Evolutionary conservation across 2,113 vertebrate genomes (phyloP).

Genomic region (Zapus hudsonius): DNA sequence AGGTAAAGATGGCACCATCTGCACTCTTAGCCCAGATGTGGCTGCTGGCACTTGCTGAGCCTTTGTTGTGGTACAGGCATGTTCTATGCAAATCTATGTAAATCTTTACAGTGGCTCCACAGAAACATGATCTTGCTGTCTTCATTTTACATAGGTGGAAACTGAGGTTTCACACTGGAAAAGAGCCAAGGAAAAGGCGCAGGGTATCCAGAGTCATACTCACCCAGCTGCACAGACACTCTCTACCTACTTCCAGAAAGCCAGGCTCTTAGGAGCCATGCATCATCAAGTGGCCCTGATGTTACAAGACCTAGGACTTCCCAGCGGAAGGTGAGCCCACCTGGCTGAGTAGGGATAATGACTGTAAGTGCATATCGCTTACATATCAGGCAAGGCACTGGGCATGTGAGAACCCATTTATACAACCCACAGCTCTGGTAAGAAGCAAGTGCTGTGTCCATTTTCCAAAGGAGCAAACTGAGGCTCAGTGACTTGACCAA

Average conservation of each 20-base stretch:
- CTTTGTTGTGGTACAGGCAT: background rate
- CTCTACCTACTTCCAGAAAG: background rate
- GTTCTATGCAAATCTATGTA: background rate
- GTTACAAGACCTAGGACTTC: background rate
- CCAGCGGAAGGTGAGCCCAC: background rate
- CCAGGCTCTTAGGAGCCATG: background rate
- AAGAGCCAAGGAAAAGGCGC: background rate
- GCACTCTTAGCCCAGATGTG: background rate
- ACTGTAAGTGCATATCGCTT: background rate
- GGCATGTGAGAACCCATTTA: background rate
- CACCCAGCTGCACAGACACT: background rate
- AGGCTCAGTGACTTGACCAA: background rate
- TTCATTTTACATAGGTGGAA: background rate
- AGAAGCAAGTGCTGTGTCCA: background rate
- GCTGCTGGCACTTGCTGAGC: background rate
- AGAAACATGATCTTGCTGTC: background rate
- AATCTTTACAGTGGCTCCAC: background rate
- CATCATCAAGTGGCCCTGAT: fast-evolving
- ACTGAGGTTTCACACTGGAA: background rate
- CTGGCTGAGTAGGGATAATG: background rate
- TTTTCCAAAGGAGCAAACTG: background rate
- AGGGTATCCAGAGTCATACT: background rate
- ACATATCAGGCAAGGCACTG: background rate
- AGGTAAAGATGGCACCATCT: background rate
- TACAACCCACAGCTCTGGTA: background rate